These are phyloP conservation scores for Torymus auratus DNA, from an alignment of 2,888 invertebrate species.

Conservation along the genomic window DNA sequence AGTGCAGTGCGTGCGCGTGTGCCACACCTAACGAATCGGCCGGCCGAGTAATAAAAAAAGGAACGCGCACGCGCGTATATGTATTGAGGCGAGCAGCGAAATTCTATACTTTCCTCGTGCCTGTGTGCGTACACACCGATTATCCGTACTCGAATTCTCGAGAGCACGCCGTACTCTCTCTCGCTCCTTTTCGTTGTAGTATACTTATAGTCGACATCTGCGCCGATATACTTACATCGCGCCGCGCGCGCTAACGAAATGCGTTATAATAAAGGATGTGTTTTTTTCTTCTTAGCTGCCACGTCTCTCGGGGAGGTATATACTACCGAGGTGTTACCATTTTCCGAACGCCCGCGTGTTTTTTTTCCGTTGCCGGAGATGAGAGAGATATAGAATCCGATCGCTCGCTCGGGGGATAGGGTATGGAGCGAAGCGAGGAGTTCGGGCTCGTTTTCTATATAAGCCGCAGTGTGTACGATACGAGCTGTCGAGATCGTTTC, in stretches of 20 bases:
- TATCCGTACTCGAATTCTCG: conserved; percentile 30
- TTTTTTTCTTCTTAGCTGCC: not conserved
- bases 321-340: not conserved
- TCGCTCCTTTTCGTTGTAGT: conserved; percentile 3
- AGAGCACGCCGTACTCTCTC: not conserved
- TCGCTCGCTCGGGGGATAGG: not conserved
- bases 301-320: no score
- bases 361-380: not conserved
- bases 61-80: not conserved
- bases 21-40: conserved; percentile 38
- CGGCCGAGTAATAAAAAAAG: conserved; percentile 15
- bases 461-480: not conserved
- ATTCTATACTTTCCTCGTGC: conserved; percentile 41
- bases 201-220: conserved; percentile 22
- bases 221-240: not conserved
- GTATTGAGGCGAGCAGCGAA: conserved; percentile 24
- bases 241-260: conserved; percentile 13
- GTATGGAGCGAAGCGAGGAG: not conserved
- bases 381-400: conserved; percentile 18
- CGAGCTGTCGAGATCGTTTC: conserved; percentile 18
- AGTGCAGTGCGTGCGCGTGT: no score
- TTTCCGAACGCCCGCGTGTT: not conserved
- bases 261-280: conserved; percentile 18
- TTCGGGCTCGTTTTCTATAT: conserved; percentile 14
- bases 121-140: conserved; percentile 12